Base-by-base conservation (phyloP, 2,113 vertebrate species). In the Phodopus roborovskii region DNA sequence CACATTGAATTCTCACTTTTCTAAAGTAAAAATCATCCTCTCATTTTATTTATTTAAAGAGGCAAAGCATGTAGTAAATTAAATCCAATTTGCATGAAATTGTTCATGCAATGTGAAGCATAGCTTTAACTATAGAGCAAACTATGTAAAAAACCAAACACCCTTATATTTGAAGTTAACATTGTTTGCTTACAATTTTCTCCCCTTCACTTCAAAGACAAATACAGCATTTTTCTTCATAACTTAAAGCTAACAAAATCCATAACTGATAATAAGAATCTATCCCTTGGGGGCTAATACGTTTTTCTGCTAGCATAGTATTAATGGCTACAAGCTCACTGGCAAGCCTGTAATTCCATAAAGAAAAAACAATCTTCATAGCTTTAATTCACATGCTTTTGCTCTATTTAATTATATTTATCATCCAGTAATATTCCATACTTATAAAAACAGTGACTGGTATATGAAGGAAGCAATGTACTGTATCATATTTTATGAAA, bases 231-330 rank as follows among this genome's bases (percentile, higher is more conserved):
- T 95, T 94, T 60, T 85, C 78, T 94, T 96, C 83, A 88, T 96
- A 96, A 96, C 94, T 88, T 95, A 97, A 95, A 92, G 42, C 62
- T 36, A 66, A 84, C 73, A 89, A 94, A 97, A 97, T 97, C 91
- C 79, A 88, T 97, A 97, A 91, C 78, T 96, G 83, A 97, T 97
- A 97, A 97, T 97, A 94, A 96, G 86, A 97, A 94, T 92, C 45
- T 39, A 78, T 94, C 60, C 96, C 82, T 48, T 73, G 22, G 71
- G 78, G 94, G 45, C 45, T 92, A 96, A 94, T 94, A 74, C 20
- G 73, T 90, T 97, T 95, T 87, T 94, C 74, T 91, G 56, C 88
- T 91, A 96, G 79, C 73, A 84, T 62, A 70, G 19, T 77, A 85
- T 48, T 62, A 92, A 95, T 95, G 89, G 64, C n/a, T 89, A 92